phyloP scores from a whole-genome alignment of 2,113 vertebrate genomes.

The Cyanistes caeruleus region DNA sequence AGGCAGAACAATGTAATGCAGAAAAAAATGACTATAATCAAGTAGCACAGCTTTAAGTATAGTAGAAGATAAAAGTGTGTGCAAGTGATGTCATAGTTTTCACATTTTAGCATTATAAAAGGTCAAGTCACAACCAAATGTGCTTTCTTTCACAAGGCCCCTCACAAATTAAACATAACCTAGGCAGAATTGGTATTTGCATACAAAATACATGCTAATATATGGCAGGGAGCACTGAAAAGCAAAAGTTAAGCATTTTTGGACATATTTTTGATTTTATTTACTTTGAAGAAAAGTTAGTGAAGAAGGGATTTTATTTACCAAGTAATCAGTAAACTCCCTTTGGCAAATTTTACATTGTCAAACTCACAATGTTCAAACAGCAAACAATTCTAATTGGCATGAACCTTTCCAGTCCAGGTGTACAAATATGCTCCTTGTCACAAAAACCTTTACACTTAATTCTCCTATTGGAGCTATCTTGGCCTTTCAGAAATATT shows the following conservation, averaged over 20 bases:
- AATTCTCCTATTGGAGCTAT: background rate
- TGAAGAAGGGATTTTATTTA: background rate
- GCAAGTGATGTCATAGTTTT: background rate
- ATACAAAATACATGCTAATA: background rate
- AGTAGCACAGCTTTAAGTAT: background rate
- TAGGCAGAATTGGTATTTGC: background rate
- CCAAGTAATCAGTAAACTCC: background rate
- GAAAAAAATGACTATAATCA: background rate
- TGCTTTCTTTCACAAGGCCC: background rate
- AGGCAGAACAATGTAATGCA: conserved; percentile 1
- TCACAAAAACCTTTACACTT: background rate
- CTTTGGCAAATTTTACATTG: background rate
- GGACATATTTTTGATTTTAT: background rate
- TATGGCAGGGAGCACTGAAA: background rate
- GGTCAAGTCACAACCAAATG: background rate
- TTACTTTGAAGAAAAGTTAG: background rate
- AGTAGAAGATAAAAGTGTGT: background rate
- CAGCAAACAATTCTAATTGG: background rate
- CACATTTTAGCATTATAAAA: background rate
- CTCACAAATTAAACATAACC: background rate
- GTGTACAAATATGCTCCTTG: background rate
- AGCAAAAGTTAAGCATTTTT: background rate
- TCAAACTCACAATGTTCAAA: background rate
- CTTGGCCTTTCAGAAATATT: background rate
- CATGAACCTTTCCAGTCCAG: background rate